phyloP scores from a whole-genome alignment of 2,113 vertebrate species.

The Aythya baeri region DNA sequence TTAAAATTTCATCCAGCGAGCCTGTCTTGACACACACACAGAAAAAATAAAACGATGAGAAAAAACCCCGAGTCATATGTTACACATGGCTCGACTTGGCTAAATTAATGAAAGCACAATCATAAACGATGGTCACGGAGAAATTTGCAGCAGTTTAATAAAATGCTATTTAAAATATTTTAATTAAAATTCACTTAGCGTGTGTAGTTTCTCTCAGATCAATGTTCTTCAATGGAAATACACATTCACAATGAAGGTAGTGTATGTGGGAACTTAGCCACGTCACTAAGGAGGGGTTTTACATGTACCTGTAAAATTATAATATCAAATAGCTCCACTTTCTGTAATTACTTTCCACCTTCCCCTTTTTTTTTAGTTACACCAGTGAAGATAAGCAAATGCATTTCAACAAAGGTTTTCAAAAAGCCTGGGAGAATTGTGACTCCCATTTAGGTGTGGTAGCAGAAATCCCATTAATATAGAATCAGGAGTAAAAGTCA shows the following conservation, averaged over 20 bases:
- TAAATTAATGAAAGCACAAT: neutral
- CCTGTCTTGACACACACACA: neutral
- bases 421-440: neutral
- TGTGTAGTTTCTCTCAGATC: neutral
- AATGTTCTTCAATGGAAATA: neutral
- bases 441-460: neutral
- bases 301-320: neutral
- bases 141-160: neutral
- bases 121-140: neutral
- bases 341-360: neutral
- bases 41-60: neutral
- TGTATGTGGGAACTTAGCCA: neutral
- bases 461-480: neutral
- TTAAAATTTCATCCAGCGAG: neutral
- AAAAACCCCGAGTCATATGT: neutral
- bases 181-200: neutral
- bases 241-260: neutral
- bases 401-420: neutral
- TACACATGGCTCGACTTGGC: neutral
- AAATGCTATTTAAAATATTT: slow-evolving; percentile 3
- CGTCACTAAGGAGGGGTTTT: neutral
- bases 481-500: neutral
- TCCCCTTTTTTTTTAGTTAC: neutral
- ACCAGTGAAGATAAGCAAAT: slow-evolving; percentile 17
- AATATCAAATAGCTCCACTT: slow-evolving; percentile 2